Conservation (phyloP, 2,888 invertebrate species). For the Odontocerum albicorne region DNA sequence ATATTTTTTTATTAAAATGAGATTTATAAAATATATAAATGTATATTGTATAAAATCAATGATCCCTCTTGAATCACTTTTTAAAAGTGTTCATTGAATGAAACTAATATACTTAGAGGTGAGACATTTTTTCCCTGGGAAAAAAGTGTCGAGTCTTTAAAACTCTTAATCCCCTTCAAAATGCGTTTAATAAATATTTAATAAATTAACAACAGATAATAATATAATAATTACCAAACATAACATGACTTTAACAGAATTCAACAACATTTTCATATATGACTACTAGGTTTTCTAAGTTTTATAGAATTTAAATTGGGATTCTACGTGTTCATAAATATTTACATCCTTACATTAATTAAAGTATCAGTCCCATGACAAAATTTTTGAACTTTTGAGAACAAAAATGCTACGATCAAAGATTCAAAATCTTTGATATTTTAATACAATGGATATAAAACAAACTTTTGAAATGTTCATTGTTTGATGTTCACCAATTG, state of each 20-base stretch:
- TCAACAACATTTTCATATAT: slow-evolving; percentile 21
- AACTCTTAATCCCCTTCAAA: too few species aligned
- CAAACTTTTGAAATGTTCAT: slow-evolving; percentile 9
- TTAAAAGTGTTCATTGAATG: neutral
- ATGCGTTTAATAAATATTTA: too few species aligned
- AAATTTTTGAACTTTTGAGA: slow-evolving; percentile 25
- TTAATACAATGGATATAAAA: too few species aligned
- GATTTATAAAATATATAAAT: slow-evolving; percentile 9
- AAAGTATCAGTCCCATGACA: slow-evolving; percentile 27
- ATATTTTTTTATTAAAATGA: slow-evolving; percentile 12
- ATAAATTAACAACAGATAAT: neutral
- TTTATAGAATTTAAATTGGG: neutral
- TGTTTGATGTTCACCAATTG: slow-evolving; percentile 2
- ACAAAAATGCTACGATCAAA: slow-evolving; percentile 25
- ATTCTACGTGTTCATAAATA: neutral
- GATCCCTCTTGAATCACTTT: slow-evolving; percentile 2
- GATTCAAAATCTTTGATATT: neutral
- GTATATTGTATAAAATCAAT: slow-evolving; percentile 3
- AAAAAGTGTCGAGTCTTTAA: neutral
- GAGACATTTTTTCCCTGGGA: neutral
- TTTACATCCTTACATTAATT: slow-evolving; percentile 21
- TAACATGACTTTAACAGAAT: slow-evolving; percentile 28
- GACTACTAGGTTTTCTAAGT: slow-evolving; percentile 19
- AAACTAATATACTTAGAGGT: neutral
- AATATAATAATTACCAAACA: slow-evolving; percentile 24